These are phyloP conservation scores for Panonychus citri DNA, from an alignment of 1,140 invertebrate species.

Conservation along the genomic window DNA sequence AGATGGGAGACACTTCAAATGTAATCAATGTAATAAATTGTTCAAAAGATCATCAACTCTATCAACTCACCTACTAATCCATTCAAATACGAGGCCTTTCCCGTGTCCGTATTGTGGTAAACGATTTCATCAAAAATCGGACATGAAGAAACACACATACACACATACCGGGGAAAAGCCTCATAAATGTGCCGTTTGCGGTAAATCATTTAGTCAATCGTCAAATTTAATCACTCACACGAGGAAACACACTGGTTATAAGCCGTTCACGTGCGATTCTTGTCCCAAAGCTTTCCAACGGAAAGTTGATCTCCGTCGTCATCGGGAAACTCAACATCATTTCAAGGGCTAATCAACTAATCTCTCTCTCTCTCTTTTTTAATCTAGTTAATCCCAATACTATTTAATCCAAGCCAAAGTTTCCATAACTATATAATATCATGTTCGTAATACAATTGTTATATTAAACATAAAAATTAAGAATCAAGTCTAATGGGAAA, in stretches of 20 bases:
- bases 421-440: too few species aligned
- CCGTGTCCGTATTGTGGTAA: conserved; percentile 35
- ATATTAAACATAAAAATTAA: too few species aligned
- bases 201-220: conserved; percentile 80
- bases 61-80: conserved; percentile 37
- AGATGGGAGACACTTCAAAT: conserved; percentile 13
- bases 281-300: conserved; percentile 71
- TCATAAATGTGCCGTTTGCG: conserved; percentile 25
- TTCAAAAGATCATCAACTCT: conserved; percentile 31
- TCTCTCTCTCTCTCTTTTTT: too few species aligned
- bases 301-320: conserved; percentile 63
- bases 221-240: conserved; percentile 97
- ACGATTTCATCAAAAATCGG: conserved; percentile 39
- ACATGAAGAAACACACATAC: conserved; percentile 46
- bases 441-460: too few species aligned
- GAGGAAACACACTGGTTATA: conserved; percentile 87
- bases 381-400: too few species aligned
- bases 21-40: conserved; percentile 31
- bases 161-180: conserved; percentile 32
- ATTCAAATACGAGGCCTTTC: conserved; percentile 32
- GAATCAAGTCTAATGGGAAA: too few species aligned
- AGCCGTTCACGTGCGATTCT: conserved; percentile 78
- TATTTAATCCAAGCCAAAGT: too few species aligned
- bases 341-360: too few species aligned
- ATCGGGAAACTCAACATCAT: conserved; percentile 75